These are phyloP conservation scores for Acronicta alni DNA, from an alignment of 2,888 invertebrate species.

Conservation along the genomic window DNA sequence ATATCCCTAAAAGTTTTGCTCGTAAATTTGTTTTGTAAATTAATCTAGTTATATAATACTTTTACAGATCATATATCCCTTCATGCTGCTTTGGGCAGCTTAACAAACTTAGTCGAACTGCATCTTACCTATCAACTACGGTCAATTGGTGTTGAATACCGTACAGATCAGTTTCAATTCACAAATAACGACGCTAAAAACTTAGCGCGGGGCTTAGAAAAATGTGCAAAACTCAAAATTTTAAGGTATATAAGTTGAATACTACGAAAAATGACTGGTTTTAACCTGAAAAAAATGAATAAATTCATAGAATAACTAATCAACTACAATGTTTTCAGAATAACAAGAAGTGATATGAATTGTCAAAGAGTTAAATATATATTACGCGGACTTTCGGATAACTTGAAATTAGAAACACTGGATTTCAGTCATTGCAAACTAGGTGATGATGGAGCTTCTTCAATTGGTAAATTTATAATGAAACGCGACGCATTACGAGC, in stretches of 20 bases:
- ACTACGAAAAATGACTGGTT: too few relatives aligned
- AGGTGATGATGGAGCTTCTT: slow-evolving; percentile 89
- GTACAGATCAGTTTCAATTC: slow-evolving; percentile 85
- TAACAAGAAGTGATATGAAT: slow-evolving; percentile 84
- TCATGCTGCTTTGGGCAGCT: slow-evolving; percentile 84
- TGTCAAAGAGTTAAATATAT: slow-evolving; percentile 83
- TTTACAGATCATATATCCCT: slow-evolving; percentile 85
- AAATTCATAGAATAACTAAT: too few relatives aligned
- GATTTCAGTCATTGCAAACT: slow-evolving; percentile 92
- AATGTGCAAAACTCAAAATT: slow-evolving; percentile 74
- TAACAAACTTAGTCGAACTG: slow-evolving; percentile 79
- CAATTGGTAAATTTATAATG: slow-evolving; percentile 89
- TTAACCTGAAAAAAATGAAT: too few relatives aligned
- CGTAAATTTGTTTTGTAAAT: too few relatives aligned
- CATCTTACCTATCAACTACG: slow-evolving; percentile 81
- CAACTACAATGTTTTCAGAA: slow-evolving; percentile 60
- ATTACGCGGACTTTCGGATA: slow-evolving; percentile 79
- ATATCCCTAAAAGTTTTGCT: too few relatives aligned
- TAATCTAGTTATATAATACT: not conserved
- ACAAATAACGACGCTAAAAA: slow-evolving; percentile 85
- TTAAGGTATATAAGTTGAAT: slow-evolving; percentile 69
- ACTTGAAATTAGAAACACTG: slow-evolving; percentile 84
- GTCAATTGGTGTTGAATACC: slow-evolving; percentile 76
- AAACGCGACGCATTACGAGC: slow-evolving; percentile 82
- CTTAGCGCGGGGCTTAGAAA: slow-evolving; percentile 81